A percentile compares a stretch with the other conserved stretches of the same genome.
phyloP scores from a whole-genome alignment of 2,113 vertebrate species.

The Porphyrio hochstetteri region DNA sequence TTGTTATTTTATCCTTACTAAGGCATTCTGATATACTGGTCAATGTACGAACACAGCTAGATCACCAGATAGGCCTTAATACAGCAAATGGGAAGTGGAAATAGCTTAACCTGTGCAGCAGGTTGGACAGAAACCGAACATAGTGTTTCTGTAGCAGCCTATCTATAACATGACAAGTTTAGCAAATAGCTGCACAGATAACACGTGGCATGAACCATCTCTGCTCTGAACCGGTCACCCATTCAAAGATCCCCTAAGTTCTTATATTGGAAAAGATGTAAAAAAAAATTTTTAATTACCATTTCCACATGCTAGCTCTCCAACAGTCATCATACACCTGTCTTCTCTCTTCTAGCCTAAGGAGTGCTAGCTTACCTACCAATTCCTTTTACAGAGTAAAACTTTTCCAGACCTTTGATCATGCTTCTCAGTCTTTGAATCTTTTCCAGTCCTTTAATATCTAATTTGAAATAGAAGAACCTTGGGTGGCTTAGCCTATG shows the following conservation, averaged over 20 bases:
- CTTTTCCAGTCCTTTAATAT: not conserved
- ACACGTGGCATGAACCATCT: not conserved
- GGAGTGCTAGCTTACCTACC: not conserved
- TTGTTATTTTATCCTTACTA: not conserved
- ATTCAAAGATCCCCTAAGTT: not conserved
- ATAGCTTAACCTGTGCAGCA: not conserved
- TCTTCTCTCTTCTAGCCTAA: not conserved
- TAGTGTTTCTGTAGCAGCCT: not conserved
- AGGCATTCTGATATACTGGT: not conserved
- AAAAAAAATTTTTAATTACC: not conserved
- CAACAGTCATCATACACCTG: not conserved
- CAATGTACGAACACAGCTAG: not conserved
- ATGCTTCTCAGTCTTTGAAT: not conserved
- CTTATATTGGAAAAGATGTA: not conserved
- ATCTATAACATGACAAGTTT: not conserved
- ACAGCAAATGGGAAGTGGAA: not conserved
- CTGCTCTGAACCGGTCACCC: not conserved
- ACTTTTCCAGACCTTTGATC: not conserved
- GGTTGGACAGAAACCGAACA: not conserved
- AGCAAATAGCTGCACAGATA: not conserved
- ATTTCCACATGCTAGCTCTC: not conserved
- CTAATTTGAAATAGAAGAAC: not conserved
- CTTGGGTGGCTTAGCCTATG: not conserved
- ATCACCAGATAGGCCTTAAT: not conserved
- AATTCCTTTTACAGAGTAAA: not conserved